Evolutionary conservation across 2,888 invertebrate genomes (phyloP).

Genomic region (Drosophila kuntzei): DNA sequence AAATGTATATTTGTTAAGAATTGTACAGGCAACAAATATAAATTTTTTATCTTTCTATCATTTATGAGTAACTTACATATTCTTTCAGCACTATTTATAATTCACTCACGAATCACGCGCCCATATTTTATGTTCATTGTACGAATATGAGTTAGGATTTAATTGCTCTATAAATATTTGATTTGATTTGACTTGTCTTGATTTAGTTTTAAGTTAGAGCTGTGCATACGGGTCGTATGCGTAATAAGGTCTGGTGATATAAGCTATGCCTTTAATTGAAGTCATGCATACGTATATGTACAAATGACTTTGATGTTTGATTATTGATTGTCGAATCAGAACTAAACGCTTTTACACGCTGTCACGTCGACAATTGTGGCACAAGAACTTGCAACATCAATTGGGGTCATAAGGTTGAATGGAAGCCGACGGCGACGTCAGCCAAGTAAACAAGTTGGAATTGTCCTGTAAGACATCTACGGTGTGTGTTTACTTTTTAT

Average conservation of each 20-base stretch:
- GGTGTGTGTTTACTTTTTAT: conserved; percentile 5
- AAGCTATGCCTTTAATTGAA: conserved; percentile 39
- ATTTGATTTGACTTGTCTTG: conserved; percentile 45
- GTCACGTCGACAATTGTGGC: conserved; percentile 25
- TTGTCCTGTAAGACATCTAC: conserved; percentile 26
- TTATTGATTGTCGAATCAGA: conserved; percentile 22
- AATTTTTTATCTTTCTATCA: background rate
- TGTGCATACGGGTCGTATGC: conserved; percentile 31
- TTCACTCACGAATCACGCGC: conserved; percentile 5
- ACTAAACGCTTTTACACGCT: conserved; percentile 10
- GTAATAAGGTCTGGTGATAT: conserved; percentile 24
- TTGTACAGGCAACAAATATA: background rate
- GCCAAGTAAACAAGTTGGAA: conserved; percentile 42
- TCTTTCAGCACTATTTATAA: background rate
- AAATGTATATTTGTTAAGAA: background rate
- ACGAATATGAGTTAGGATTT: conserved; percentile 30
- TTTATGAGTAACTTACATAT: background rate
- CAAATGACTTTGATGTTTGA: conserved; percentile 18
- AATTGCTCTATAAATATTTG: conserved; percentile 69
- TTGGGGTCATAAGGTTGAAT: conserved; percentile 54
- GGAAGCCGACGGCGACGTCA: conserved; percentile 29
- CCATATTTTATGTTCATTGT: conserved; percentile 19
- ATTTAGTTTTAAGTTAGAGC: conserved; percentile 18
- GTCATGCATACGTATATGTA: background rate
- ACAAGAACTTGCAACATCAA: conserved; percentile 45